phyloP scores from a whole-genome alignment of 2,113 vertebrate species.

The Pseudolaguvia tuberculata region DNA sequence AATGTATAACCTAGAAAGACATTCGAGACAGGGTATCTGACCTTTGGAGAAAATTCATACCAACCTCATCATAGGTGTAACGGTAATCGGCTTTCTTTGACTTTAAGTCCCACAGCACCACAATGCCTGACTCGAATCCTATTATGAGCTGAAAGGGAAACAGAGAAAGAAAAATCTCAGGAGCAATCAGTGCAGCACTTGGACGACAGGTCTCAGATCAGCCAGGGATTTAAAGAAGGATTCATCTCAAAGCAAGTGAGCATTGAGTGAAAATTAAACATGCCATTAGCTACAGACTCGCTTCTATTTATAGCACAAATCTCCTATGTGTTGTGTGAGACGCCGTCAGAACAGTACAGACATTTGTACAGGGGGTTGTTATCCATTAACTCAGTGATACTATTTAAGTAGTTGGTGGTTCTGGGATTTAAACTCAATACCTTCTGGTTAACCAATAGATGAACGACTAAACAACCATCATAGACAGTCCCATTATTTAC shows the following conservation, averaged over 20 bases:
- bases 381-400: too few species aligned
- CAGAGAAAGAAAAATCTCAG: background rate
- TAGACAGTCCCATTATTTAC: too few species aligned
- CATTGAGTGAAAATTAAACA: background rate
- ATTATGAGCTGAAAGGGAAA: slow-evolving; percentile 84
- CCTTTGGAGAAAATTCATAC: slow-evolving; percentile 19
- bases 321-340: background rate
- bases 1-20: too few species aligned
- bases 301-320: background rate
- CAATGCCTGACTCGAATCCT: slow-evolving; percentile 95
- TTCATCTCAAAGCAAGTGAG: background rate
- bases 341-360: too few species aligned
- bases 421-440: too few species aligned
- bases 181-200: slow-evolving; percentile 8
- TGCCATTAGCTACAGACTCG: background rate
- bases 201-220: slow-evolving; percentile 25
- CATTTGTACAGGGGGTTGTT: too few species aligned
- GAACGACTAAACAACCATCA: too few species aligned
- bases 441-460: too few species aligned
- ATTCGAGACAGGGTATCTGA: slow-evolving; percentile 19
- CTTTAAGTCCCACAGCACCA: slow-evolving; percentile 97
- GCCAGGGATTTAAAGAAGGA: background rate
- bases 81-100: slow-evolving; percentile 98
- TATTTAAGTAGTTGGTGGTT: too few species aligned
- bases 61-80: slow-evolving; percentile 98